phyloP scores from a whole-genome alignment of 2,888 invertebrate species.

The Carabus problematicus region DNA sequence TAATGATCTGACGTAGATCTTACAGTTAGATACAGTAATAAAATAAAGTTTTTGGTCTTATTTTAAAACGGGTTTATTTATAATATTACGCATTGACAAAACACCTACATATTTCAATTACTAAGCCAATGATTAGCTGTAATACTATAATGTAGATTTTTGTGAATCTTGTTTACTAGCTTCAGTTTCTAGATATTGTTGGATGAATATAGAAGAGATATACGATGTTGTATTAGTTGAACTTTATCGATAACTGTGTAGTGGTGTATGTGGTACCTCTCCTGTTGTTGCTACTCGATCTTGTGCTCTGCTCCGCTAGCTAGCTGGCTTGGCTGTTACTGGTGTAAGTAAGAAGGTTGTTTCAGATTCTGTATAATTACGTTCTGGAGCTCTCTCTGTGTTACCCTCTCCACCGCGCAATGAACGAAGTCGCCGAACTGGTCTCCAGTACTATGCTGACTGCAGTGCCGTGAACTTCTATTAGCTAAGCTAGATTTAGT shows the following conservation, averaged over 20 bases:
- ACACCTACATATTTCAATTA: background rate
- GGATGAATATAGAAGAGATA: too few relatives aligned
- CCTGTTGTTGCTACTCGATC: conserved; percentile 56
- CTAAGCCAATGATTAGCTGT: conserved; percentile 5
- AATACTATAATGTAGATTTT: background rate
- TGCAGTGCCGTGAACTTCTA: conserved; percentile 54
- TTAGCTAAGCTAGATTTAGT: conserved; percentile 44
- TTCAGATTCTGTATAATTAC: conserved; percentile 60
- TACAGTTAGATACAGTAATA: background rate
- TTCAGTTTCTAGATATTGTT: background rate
- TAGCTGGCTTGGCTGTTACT: too few relatives aligned
- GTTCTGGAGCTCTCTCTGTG: conserved; percentile 49
- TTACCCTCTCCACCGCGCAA: conserved; percentile 44
- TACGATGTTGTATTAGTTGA: too few relatives aligned
- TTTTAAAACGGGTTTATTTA: too few relatives aligned
- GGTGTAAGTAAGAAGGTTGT: conserved; percentile 55
- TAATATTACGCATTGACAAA: background rate
- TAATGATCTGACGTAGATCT: background rate
- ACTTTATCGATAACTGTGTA: conserved; percentile 57
- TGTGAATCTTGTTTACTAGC: background rate
- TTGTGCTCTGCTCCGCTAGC: conserved; percentile 10
- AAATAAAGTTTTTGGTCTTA: background rate
- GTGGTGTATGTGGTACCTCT: conserved; percentile 43
- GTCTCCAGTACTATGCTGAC: conserved; percentile 58
- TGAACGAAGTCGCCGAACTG: conserved; percentile 54